Evolutionary conservation across 2,797 vertebrate species (phyloP), one percentile per base, ranked within the genome.

Genomic region (Triplophysa yarkandensis): DNA sequence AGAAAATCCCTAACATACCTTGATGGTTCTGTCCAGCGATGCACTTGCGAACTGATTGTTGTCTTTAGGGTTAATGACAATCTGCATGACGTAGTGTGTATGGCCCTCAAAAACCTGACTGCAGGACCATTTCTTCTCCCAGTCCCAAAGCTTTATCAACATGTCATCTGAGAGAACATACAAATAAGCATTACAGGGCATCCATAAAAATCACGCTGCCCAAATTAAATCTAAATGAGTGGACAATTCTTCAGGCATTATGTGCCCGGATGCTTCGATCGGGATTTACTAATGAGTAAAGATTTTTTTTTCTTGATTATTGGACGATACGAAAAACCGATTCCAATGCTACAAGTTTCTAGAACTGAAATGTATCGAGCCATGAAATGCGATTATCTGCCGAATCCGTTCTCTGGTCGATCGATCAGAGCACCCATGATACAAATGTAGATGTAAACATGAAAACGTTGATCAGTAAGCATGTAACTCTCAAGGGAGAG

Each of bases 21-120:
- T 99, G 81, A 99, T 98, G 17, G 97, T 99, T 78, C 97, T 93
- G 84, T 98, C 97, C 85, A 98, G 85, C 48, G 97, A 98, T 0
- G 97, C 96, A 41, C 96, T 98, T 60, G 97, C 97, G 91, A 99
- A 99, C 89, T 99, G 97, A 81, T 99, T 99, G 86, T 98, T 99
- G 84, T 99, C 97, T 83, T 99, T 99, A 1, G 97, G 97, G 86
- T 99, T 99, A 84, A 99, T 98, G 80, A 99, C 97, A 78, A 99
- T 98, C 88, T 99, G 96, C 97, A 99, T 99, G 67, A 99, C 97
- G 0, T 99, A 99, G 86, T 99, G 97, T 30, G 97, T 98, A 82
- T 99, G 97, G 64, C 97, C 97, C 87, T 99, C 97, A 91, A 99
- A 99, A 77, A 99, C 96, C 83, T 99, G 97, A 83, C 95, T 97